Conservation (phyloP, 1,140 invertebrate species). For the Periplaneta americana region DNA sequence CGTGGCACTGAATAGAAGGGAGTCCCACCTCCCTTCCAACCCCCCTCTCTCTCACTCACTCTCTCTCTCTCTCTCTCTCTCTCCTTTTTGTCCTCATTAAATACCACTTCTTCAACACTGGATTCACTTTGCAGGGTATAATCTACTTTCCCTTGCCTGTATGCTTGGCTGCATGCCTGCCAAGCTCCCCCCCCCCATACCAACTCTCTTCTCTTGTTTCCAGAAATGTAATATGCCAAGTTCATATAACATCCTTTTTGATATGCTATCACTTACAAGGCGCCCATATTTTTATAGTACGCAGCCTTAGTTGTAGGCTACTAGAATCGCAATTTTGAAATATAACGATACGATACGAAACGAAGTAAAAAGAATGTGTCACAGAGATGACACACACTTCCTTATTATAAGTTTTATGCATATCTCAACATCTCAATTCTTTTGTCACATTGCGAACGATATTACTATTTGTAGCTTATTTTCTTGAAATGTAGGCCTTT, state of each 20-base stretch:
- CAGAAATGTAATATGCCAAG: not conserved
- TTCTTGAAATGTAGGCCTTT: too few relatives aligned
- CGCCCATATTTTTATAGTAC: not conserved
- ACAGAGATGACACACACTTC: too few relatives aligned
- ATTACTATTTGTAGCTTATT: too few relatives aligned
- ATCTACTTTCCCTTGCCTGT: not conserved
- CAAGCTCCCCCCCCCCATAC: not conserved
- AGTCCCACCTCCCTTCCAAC: not conserved
- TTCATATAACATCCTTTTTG: not conserved
- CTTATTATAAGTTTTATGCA: too few relatives aligned
- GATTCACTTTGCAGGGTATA: not conserved
- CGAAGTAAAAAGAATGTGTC: too few relatives aligned
- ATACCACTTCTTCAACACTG: not conserved
- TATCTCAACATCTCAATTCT: too few relatives aligned
- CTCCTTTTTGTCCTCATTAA: not conserved
- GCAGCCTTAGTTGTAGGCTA: not conserved
- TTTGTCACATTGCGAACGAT: too few relatives aligned
- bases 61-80: not conserved
- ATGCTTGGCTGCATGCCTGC: not conserved
- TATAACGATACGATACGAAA: too few relatives aligned
- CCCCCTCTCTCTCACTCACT: not conserved
- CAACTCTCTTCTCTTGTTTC: not conserved
- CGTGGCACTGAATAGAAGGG: not conserved
- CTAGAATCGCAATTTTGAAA: not conserved
- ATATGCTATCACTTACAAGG: not conserved